Conservation (phyloP, 2,888 invertebrate genomes). For the Digitonthophagus gazella region DNA sequence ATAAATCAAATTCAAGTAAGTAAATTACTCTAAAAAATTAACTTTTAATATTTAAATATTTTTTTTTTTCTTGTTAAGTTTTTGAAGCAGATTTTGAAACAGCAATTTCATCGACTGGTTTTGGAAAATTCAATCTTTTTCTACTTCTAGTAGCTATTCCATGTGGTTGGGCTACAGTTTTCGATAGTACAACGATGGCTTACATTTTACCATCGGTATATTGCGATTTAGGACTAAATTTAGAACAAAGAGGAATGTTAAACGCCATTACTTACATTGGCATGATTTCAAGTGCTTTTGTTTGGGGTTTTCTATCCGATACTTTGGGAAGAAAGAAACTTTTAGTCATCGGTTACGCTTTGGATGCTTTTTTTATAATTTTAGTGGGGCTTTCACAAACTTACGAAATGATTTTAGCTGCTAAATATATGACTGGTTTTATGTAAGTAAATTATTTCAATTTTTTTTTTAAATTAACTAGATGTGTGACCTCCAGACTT, state of each 20-base stretch:
- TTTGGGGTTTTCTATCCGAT: constrained; percentile 79
- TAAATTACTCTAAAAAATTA: too few relatives aligned
- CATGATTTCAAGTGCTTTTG: constrained; percentile 71
- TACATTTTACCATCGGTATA: constrained; percentile 74
- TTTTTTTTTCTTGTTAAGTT: constrained; percentile 2
- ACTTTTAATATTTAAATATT: background rate
- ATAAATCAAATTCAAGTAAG: background rate
- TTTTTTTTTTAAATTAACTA: too few relatives aligned
- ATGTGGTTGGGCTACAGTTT: constrained; percentile 66
- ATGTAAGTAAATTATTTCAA: constrained; percentile 41
- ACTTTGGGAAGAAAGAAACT: constrained; percentile 68
- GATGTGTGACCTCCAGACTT: too few relatives aligned
- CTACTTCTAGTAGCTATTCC: constrained; percentile 62
- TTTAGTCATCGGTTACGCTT: constrained; percentile 64
- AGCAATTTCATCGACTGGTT: constrained; percentile 67
- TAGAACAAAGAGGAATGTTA: constrained; percentile 69
- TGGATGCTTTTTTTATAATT: constrained; percentile 63
- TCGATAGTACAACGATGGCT: constrained; percentile 70
- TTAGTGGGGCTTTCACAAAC: constrained; percentile 64
- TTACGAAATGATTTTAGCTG: constrained; percentile 64
- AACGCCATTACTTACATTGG: constrained; percentile 72
- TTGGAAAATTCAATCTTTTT: constrained; percentile 66
- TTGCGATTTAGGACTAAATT: constrained; percentile 67
- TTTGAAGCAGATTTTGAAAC: constrained; percentile 62
- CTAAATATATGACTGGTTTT: constrained; percentile 73